Evolutionary conservation across 2,113 vertebrate genomes (phyloP).

Genomic region (Megaleporinus macrocephalus): DNA sequence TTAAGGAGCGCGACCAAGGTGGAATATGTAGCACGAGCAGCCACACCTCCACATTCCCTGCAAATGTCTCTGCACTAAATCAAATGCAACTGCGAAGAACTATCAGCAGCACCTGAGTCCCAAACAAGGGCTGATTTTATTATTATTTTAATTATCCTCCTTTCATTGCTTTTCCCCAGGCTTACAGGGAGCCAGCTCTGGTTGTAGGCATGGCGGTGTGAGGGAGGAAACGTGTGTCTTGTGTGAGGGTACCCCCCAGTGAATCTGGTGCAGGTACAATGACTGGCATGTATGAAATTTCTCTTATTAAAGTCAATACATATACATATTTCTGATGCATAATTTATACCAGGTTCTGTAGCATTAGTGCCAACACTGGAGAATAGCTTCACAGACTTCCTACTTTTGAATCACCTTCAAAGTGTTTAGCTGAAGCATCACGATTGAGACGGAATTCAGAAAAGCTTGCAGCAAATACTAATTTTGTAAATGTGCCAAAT

Average conservation of each 20-base stretch:
- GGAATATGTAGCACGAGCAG: slow-evolving; percentile 61
- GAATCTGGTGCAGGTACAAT: slow-evolving; percentile 76
- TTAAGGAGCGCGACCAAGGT: slow-evolving; percentile 64
- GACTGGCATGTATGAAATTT: slow-evolving; percentile 72
- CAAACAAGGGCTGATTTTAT: slow-evolving; percentile 68
- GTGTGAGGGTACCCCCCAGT: slow-evolving; percentile 72
- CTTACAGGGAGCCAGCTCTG: slow-evolving; percentile 47
- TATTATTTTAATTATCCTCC: slow-evolving; percentile 66
- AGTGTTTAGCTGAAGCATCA: slow-evolving; percentile 65
- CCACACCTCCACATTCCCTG: slow-evolving; percentile 62
- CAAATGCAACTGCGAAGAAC: slow-evolving; percentile 61
- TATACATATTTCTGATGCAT: slow-evolving; percentile 81
- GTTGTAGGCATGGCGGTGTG: slow-evolving; percentile 52
- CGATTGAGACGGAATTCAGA: slow-evolving; percentile 37
- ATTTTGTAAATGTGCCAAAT: slow-evolving; percentile 52
- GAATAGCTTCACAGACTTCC: slow-evolving; percentile 67
- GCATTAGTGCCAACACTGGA: slow-evolving; percentile 69
- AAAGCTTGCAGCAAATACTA: slow-evolving; percentile 38
- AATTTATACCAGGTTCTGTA: slow-evolving; percentile 79
- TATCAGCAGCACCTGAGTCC: slow-evolving; percentile 46
- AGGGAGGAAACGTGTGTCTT: slow-evolving; percentile 54
- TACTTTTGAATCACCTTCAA: slow-evolving; percentile 72
- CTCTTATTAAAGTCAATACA: slow-evolving; percentile 81
- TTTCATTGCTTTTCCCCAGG: slow-evolving; percentile 69
- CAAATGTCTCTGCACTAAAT: slow-evolving; percentile 63